These are phyloP conservation scores for Sceloporus tristichus DNA, from an alignment of 2,113 vertebrate species.

Conservation along the genomic window DNA sequence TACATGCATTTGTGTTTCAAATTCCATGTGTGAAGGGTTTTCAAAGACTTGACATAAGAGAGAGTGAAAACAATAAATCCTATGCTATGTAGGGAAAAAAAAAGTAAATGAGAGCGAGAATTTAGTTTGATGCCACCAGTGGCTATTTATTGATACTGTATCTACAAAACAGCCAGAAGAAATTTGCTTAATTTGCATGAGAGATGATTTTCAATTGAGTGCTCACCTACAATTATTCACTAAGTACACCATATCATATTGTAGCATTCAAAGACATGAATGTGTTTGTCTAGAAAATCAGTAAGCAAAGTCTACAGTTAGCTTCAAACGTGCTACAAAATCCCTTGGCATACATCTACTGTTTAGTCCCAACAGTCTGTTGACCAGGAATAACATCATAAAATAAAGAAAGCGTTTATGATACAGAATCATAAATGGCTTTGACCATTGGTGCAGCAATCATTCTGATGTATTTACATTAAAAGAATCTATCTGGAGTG, in stretches of 20 bases:
- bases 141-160: background rate
- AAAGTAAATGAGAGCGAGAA: background rate
- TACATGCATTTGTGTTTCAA: background rate
- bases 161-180: background rate
- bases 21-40: background rate
- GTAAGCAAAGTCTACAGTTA: too few species aligned
- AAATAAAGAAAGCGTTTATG: conserved; percentile 66
- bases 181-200: background rate
- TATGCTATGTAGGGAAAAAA: background rate
- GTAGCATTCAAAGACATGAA: background rate
- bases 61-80: background rate
- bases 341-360: too few species aligned
- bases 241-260: conserved; percentile 33
- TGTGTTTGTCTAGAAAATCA: too few species aligned
- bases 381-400: conserved; percentile 16
- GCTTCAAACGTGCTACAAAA: too few species aligned
- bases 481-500: background rate
- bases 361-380: conserved; percentile 20
- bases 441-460: conserved; percentile 15
- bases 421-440: conserved; percentile 18
- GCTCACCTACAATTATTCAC: conserved; percentile 30
- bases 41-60: background rate
- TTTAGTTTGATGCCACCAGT: background rate
- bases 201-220: conserved; percentile 30
- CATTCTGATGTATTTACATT: conserved; percentile 26